phyloP scores from a whole-genome alignment of 2,888 invertebrate genomes.

The Oscheius sp. region DNA sequence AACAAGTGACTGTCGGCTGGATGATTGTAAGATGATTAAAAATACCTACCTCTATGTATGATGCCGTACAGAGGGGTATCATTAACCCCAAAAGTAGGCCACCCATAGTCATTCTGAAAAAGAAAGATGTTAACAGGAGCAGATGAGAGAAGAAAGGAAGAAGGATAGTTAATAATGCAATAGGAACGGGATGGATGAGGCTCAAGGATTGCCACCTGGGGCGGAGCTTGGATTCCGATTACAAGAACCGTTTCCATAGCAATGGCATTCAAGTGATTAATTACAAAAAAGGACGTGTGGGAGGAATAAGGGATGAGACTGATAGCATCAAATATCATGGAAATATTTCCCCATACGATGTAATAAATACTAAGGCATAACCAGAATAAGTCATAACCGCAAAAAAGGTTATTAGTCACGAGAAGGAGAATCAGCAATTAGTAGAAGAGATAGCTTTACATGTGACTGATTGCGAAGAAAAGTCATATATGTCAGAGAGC shows the following conservation, averaged over 20 bases:
- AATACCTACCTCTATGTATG: conserved; percentile 33
- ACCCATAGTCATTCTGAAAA: conserved; percentile 31
- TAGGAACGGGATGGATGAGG: conserved; percentile 29
- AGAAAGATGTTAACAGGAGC: neutral
- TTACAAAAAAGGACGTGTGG: neutral
- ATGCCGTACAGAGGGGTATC: conserved; percentile 24
- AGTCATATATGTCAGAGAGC: too few species aligned
- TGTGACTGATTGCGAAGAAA: neutral
- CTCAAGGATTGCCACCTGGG: conserved; percentile 26
- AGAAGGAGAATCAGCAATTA: neutral
- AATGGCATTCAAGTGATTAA: neutral
- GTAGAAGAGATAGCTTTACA: neutral
- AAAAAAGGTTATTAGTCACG: conserved; percentile 1
- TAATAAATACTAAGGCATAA: too few species aligned
- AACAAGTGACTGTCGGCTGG: neutral
- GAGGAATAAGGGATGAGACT: too few species aligned
- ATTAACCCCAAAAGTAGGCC: conserved; percentile 29
- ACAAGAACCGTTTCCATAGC: conserved; percentile 21
- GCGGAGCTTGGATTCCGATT: conserved; percentile 35
- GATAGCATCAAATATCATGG: too few species aligned
- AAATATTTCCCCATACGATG: too few species aligned
- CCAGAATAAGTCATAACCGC: too few species aligned
- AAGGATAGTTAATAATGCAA: neutral
- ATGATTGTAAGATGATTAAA: neutral
- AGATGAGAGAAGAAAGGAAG: conserved; percentile 1